Evolutionary conservation across 2,888 invertebrate species (phyloP), one percentile per base, ranked within the genome.

Genomic region (Empis stercorea): DNA sequence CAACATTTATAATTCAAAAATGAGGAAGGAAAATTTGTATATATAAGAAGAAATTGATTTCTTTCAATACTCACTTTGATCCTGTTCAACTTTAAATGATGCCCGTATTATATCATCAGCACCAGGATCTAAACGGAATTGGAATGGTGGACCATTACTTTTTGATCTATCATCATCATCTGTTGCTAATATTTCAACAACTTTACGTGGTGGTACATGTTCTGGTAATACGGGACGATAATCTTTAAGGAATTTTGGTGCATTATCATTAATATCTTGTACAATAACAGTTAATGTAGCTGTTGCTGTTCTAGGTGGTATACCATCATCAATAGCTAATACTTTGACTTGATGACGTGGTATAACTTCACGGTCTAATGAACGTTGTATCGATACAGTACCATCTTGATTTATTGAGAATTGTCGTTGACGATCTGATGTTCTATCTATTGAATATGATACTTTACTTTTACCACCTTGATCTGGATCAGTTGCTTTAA

Each of bases 91-190:
- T 75, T 89, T 92, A 70, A 97, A 94, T 23, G 93, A 92, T 32
- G 92, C 87, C 61, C 89, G 77, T 53, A 94, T 93, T 53, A 92
- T 84, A 64, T 94, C 93, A 66, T 91, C 89, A 4, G 92, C 92
- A 56, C 89, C 89, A 36, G 93, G 91, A 62, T 94, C 93, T 72
- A 95, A 76, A 57, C 89, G 75, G 71, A 96, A 87, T 59, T 91
- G 85, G 76, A 95, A 95, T n/a, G 95, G 94, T 38, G 95, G 94
- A 1, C 95, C 95, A 63, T 94, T 94, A 61, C 88, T 91, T 67
- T 91, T 93, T 1, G 88, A 91, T 54, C 92, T 76, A 64, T 93
- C 93, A 61, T 93, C 93, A 62, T 93, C 92, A 61, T 93, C 93
- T 4, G 92, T 93, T 2, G 93, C 93, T 56, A 92, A 73, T 53